Base-by-base conservation (phyloP, 2,113 vertebrate genomes). In the Zapornia atra region DNA sequence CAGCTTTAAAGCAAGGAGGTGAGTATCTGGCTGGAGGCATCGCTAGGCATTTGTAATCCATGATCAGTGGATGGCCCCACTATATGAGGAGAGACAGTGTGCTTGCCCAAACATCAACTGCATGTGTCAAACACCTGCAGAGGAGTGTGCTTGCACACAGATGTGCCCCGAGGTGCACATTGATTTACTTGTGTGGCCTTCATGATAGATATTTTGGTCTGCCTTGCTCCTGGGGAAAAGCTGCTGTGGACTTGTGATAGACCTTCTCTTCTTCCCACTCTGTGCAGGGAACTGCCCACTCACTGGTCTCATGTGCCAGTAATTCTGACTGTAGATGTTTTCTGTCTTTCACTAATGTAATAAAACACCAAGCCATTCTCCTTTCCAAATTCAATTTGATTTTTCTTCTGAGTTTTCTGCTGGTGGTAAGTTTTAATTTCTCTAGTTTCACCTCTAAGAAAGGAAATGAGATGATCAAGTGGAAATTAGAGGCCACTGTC, bases 321-420 rank as follows among this genome's bases (percentile, higher is more conserved):
- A 56, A 33, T 83, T 46, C 46, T 56, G 29, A 42, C 8, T 57
- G 24, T 54, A 73, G 68, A n/a, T 46, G 6, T 19, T 46, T 36
- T 77, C 68, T 25, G 88, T 76, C 40, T 82, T 69, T 69, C 28
- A 26, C 22, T 70, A 61, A 72, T 34, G 28, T n/a, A 57, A 61
- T 53, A 60, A 79, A 79, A 77, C 9, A 76, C 31, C 3, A 15
- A 59, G 26, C 26, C 13, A 16, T 71, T 53, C 15, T 79, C 36
- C 50, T 84, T 38, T 29, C 16, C 50, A 61, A 71, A 80, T 65
- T 40, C 19, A 81, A 18, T 78, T 54, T 36, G 7, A 46, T 36
- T 81, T 84, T 94, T n/a, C 65, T 95, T 84, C 24, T 17, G 56
- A 81, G 56, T 36, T 28, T 83, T 77, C 68, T 88, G 66, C 36